Percentiles rank a stretch among this genome's conserved stretches.
These are phyloP conservation scores for Entomobrya proxima DNA, from an alignment of 2,888 invertebrate genomes.

Conservation along the genomic window DNA sequence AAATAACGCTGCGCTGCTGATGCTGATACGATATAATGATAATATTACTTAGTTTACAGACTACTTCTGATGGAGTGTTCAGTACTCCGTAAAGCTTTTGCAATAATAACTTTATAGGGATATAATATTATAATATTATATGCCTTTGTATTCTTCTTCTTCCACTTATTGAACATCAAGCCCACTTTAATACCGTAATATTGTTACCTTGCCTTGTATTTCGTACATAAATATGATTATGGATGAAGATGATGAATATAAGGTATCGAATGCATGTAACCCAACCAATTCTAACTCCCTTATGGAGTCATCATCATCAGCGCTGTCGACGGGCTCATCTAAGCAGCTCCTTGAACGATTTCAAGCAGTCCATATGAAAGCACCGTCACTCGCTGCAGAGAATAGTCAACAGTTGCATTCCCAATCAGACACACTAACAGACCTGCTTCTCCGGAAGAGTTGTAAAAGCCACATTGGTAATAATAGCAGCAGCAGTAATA, in stretches of 20 bases:
- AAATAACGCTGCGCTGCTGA: not conserved
- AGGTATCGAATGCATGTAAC: not conserved
- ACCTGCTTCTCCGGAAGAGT: conserved; percentile 25
- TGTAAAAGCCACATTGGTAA: not conserved
- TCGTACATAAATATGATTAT: too few species aligned
- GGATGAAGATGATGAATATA: not conserved
- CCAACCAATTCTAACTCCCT: not conserved
- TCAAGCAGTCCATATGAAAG: conserved; percentile 47
- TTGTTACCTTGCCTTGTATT: too few species aligned
- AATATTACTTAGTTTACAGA: too few species aligned
- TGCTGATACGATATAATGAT: not conserved
- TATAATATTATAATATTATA: too few species aligned
- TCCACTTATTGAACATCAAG: not conserved
- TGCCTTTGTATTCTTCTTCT: not conserved
- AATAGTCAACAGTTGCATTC: conserved; percentile 56
- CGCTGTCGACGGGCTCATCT: conserved; percentile 27
- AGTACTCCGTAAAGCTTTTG: not conserved
- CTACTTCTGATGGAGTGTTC: conserved; percentile 30
- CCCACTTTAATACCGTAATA: not conserved
- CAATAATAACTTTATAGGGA: too few species aligned
- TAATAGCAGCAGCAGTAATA: not conserved
- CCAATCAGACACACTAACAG: conserved; percentile 43
- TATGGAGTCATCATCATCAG: conserved; percentile 33
- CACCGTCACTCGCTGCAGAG: conserved; percentile 54
- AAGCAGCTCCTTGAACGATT: conserved; percentile 60